phyloP scores from a whole-genome alignment of 2,797 vertebrate species.

The Thunnus albacares region DNA sequence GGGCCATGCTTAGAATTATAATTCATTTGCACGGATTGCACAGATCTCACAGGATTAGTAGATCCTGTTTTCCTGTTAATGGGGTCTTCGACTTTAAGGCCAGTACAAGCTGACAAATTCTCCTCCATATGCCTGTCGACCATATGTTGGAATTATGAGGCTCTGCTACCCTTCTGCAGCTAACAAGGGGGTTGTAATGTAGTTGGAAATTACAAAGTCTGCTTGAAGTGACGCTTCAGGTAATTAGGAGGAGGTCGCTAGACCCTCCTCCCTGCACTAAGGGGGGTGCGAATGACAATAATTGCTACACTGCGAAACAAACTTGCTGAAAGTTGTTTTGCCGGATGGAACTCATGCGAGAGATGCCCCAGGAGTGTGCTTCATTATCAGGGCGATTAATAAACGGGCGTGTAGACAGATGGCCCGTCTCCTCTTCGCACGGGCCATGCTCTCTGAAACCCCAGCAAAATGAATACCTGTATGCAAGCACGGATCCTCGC shows the following conservation, averaged over 20 bases:
- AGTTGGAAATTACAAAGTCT: slow-evolving; percentile 80
- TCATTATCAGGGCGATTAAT: slow-evolving; percentile 87
- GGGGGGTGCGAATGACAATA: slow-evolving; percentile 81
- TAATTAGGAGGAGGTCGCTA: slow-evolving; percentile 83
- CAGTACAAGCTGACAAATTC: slow-evolving; percentile 81
- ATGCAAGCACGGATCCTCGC: slow-evolving; percentile 60
- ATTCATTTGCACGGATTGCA: slow-evolving; percentile 77
- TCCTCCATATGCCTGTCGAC: slow-evolving; percentile 71
- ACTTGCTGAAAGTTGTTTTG: slow-evolving; percentile 81
- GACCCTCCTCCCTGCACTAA: slow-evolving; percentile 67
- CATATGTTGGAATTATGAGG: slow-evolving; percentile 83
- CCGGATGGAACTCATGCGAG: slow-evolving; percentile 48
- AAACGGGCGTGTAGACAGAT: slow-evolving; percentile 84
- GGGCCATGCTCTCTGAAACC: slow-evolving; percentile 70
- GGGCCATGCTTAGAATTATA: slow-evolving; percentile 66
- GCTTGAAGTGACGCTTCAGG: slow-evolving; percentile 78
- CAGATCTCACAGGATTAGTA: slow-evolving; percentile 84
- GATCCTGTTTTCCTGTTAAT: slow-evolving; percentile 80
- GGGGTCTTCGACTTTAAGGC: slow-evolving; percentile 85
- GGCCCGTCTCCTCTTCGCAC: slow-evolving; percentile 76
- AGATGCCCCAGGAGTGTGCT: slow-evolving; percentile 74
- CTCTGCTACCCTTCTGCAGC: slow-evolving; percentile 74
- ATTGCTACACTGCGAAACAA: slow-evolving; percentile 81
- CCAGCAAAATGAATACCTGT: slow-evolving; percentile 81
- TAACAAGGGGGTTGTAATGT: slow-evolving; percentile 80